Conservation (phyloP, 92 coral and sea anemone genomes). For the Zoanthus sansibaricus region DNA sequence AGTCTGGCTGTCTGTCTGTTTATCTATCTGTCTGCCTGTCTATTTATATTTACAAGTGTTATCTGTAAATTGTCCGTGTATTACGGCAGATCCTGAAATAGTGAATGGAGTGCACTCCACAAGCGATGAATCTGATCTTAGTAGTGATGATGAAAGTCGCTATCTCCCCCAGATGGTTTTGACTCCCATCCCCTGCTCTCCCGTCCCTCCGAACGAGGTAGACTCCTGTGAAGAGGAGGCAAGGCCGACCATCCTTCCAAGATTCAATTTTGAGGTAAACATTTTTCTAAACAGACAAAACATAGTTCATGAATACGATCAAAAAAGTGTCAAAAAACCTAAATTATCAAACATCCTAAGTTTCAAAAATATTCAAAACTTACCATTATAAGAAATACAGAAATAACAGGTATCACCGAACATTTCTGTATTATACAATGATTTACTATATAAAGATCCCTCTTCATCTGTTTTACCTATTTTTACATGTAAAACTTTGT, state of each 20-base stretch:
- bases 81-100: conserved; percentile 34
- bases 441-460: no score
- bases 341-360: no score
- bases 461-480: no score
- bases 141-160: conserved; percentile 88
- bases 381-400: no score
- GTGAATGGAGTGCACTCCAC: conserved; percentile 72
- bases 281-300: background rate
- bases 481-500: no score
- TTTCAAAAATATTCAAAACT: no score
- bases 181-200: conserved; percentile 84
- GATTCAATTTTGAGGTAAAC: conserved; percentile 86
- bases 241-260: conserved; percentile 71
- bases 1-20: no score
- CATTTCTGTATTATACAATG: no score
- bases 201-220: conserved; percentile 78
- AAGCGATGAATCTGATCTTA: conserved; percentile 66
- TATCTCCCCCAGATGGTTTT: conserved; percentile 97
- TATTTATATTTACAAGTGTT: background rate
- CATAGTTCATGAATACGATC: background rate
- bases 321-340: background rate
- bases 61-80: background rate
- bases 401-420: no score
- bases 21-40: no score
- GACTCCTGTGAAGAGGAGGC: conserved; percentile 36